Evolutionary conservation across 2,113 vertebrate species (phyloP).

Genomic region (Coturnix japonica): DNA sequence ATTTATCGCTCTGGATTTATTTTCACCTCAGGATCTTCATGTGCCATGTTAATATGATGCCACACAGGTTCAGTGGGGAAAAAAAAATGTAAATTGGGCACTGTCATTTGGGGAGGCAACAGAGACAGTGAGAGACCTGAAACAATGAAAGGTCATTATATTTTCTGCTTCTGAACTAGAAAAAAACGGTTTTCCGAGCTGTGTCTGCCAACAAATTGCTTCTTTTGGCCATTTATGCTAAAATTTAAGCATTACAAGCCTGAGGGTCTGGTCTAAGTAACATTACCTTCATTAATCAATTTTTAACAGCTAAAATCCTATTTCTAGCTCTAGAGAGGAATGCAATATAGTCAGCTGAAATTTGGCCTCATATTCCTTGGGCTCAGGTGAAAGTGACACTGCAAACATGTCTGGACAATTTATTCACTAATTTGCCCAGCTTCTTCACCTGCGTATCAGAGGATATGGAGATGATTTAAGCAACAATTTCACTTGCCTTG

Average conservation of each 20-base stretch:
- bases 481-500: conserved; percentile 31
- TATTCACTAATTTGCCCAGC: conserved; percentile 10
- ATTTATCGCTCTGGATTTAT: conserved; percentile 60
- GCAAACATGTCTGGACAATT: conserved; percentile 26
- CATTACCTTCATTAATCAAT: conserved; percentile 59
- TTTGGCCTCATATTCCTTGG: conserved; percentile 11
- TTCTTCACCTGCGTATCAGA: conserved; percentile 36
- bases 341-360: conserved; percentile 40
- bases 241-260: conserved; percentile 38
- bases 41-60: background rate
- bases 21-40: conserved; percentile 62
- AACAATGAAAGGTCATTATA: conserved; percentile 18
- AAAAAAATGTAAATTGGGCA: background rate
- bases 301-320: conserved; percentile 39
- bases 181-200: conserved; percentile 42
- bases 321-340: conserved; percentile 46
- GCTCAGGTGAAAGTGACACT: conserved; percentile 31
- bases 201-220: conserved; percentile 2
- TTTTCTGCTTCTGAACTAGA: conserved; percentile 40
- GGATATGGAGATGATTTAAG: conserved; percentile 10
- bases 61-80: background rate
- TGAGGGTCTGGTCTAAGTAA: conserved; percentile 50
- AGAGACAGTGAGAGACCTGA: background rate
- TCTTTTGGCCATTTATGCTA: conserved; percentile 22
- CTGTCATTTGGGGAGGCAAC: background rate